Percentiles rank a stretch among this genome's conserved stretches.
Evolutionary conservation across 1,140 invertebrate genomes (phyloP).

Genomic region (Augochlora pura): DNA sequence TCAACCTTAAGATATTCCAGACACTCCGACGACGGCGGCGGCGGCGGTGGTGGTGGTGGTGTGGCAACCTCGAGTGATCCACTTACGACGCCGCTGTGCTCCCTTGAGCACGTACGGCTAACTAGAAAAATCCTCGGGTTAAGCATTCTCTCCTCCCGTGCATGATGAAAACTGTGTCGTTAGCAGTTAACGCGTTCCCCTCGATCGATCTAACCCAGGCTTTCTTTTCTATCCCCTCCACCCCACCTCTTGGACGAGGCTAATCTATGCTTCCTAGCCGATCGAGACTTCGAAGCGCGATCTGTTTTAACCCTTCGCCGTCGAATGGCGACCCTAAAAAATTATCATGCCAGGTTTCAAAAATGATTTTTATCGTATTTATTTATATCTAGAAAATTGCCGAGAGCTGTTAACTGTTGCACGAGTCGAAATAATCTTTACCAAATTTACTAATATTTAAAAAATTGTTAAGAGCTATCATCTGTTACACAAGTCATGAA

Average conservation of each 20-base stretch:
- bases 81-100: conserved; percentile 28
- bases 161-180: conserved; percentile 65
- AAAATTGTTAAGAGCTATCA: too few relatives aligned
- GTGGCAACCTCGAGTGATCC: conserved; percentile 43
- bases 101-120: conserved; percentile 64
- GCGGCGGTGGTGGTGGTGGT: too few relatives aligned
- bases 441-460: too few relatives aligned
- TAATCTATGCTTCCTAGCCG: background rate
- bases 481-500: too few relatives aligned
- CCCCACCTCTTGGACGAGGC: background rate
- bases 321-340: too few relatives aligned
- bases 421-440: too few relatives aligned
- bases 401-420: too few relatives aligned
- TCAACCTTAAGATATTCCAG: conserved; percentile 52
- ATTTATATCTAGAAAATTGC: too few relatives aligned
- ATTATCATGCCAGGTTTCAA: too few relatives aligned
- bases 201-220: conserved; percentile 7
- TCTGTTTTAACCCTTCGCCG: background rate
- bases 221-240: too few relatives aligned
- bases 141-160: conserved; percentile 55
- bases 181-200: conserved; percentile 53
- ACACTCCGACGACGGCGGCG: too few relatives aligned
- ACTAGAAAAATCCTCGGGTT: conserved; percentile 65
- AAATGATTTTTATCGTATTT: too few relatives aligned
- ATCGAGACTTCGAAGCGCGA: background rate